These are phyloP conservation scores for Porites lutea DNA, from an alignment of 64 coral and sea anemone genomes.

Conservation along the genomic window DNA sequence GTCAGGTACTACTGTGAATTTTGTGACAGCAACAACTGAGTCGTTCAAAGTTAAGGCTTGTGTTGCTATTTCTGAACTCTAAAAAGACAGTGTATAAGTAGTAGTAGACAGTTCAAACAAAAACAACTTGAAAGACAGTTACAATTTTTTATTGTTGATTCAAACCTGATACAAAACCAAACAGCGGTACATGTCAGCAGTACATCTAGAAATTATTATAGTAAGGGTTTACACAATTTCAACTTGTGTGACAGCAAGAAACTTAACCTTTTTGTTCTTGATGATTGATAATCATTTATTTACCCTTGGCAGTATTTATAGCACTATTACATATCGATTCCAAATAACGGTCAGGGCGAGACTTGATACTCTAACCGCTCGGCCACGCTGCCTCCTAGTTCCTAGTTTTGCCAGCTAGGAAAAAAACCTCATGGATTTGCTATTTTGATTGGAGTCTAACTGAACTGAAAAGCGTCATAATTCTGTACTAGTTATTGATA, in stretches of 20 bases:
- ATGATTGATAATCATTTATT: too few relatives aligned
- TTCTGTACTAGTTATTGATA: slow-evolving; percentile 23
- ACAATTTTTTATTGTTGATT: neutral
- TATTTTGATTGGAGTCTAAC: neutral
- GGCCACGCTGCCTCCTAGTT: neutral
- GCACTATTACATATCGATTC: too few relatives aligned
- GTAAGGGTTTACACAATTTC: neutral
- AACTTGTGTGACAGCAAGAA: neutral
- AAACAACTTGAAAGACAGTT: neutral
- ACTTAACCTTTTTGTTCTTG: too few relatives aligned
- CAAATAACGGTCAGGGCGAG: too few relatives aligned
- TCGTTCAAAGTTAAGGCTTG: too few relatives aligned
- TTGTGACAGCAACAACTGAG: too few relatives aligned
- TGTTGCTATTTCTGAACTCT: too few relatives aligned
- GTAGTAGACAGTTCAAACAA: neutral
- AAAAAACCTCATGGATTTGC: neutral
- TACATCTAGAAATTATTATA: neutral
- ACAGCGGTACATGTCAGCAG: neutral
- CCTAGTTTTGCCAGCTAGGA: too few relatives aligned
- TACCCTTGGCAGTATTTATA: too few relatives aligned
- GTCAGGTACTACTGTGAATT: too few relatives aligned
- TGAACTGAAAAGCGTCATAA: neutral
- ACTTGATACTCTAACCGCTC: neutral
- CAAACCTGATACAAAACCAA: neutral
- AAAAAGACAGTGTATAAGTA: too few relatives aligned